phyloP scores from a whole-genome alignment of 2,888 invertebrate genomes.

The Lepeophtheirus nordmannii region DNA sequence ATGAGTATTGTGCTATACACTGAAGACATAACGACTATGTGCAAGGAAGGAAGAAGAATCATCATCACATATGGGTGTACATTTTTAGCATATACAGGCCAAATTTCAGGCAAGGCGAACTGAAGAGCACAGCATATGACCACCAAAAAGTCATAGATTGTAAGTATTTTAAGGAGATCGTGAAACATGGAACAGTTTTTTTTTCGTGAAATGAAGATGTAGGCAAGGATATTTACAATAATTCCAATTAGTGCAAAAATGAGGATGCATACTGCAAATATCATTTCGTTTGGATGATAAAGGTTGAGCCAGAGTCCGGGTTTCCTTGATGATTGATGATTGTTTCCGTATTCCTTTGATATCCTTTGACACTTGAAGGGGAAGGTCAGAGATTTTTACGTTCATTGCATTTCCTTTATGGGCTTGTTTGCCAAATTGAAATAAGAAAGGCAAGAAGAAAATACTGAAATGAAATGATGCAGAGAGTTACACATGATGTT shows the following conservation, averaged over 20 bases:
- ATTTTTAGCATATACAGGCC: neutral
- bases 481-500: too few species aligned
- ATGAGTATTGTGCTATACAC: slow-evolving; percentile 15
- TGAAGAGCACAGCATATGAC: slow-evolving; percentile 11
- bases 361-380: too few species aligned
- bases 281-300: neutral
- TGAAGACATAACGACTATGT: slow-evolving; percentile 13
- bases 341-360: too few species aligned
- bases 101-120: slow-evolving; percentile 10
- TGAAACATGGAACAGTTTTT: slow-evolving; percentile 14
- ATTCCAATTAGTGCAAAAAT: slow-evolving; percentile 8
- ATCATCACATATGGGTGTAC: neutral
- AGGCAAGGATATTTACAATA: slow-evolving; percentile 10
- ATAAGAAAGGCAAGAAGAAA: too few species aligned
- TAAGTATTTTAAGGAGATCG: slow-evolving; percentile 15
- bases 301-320: too few species aligned
- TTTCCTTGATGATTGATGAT: too few species aligned
- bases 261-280: neutral
- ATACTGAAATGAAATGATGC: too few species aligned
- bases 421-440: too few species aligned
- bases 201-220: slow-evolving; percentile 8
- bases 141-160: slow-evolving; percentile 6
- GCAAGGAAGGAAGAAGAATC: neutral
- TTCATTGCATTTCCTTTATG: too few species aligned
- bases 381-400: too few species aligned